Evolutionary conservation across 2,113 vertebrate species (phyloP).

Genomic region (Calyptommatus sinebrachiatus): DNA sequence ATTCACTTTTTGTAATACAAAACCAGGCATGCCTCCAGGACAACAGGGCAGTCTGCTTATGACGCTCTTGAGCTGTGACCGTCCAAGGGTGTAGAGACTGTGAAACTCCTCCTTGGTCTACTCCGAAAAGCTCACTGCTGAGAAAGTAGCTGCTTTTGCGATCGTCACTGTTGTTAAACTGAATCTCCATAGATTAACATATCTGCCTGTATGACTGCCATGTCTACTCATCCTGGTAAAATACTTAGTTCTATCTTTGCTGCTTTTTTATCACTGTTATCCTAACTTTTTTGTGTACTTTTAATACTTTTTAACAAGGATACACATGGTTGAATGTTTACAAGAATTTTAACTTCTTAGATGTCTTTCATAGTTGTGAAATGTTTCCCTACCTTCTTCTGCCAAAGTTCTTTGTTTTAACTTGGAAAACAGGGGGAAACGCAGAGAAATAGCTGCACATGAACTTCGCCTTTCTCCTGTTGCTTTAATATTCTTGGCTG

Average conservation of each 20-base stretch:
- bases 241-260: not conserved
- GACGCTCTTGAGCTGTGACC: conserved; percentile 15
- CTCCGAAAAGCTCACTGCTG: conserved; percentile 17
- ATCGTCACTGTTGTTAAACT: not conserved
- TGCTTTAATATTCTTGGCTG: not conserved
- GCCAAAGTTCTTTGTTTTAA: conserved; percentile 12
- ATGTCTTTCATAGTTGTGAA: conserved; percentile 54
- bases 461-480: conserved; percentile 19
- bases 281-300: not conserved
- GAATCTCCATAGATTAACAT: conserved; percentile 7
- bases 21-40: conserved; percentile 38
- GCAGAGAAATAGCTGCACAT: not conserved
- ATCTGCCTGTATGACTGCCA: conserved; percentile 27
- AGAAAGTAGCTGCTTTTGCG: not conserved
- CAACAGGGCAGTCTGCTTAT: conserved; percentile 40
- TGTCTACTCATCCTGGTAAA: conserved; percentile 64
- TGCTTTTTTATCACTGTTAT: not conserved
- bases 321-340: conserved; percentile 20
- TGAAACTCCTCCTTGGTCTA: conserved; percentile 18
- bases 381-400: conserved; percentile 31
- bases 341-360: not conserved
- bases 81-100: not conserved
- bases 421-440: not conserved
- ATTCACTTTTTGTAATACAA: not conserved
- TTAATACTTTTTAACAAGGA: not conserved